These are phyloP conservation scores for Pseudochromis fuscus DNA, from an alignment of 2,797 vertebrate genomes.

Conservation along the genomic window DNA sequence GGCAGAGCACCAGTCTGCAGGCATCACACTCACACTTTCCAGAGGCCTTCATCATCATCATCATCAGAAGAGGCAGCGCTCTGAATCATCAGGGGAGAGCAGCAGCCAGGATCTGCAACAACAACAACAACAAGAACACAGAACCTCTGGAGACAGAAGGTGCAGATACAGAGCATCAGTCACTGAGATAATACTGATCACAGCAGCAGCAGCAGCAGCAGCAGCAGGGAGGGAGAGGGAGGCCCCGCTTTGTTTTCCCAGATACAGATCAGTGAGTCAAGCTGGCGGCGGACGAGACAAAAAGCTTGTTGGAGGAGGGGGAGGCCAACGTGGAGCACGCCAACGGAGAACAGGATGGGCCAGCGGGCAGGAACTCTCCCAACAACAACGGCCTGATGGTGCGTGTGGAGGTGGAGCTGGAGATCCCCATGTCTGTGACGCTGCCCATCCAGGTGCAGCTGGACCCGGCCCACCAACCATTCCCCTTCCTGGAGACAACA, in stretches of 20 bases:
- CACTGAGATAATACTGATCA: conserved; percentile 5
- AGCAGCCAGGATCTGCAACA: conserved; percentile 20
- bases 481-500: conserved; percentile 85
- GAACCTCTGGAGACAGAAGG: no score
- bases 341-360: neutral
- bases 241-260: neutral
- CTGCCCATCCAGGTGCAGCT: conserved; percentile 81
- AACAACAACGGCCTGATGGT: conserved; percentile 38
- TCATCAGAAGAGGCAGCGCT: conserved; percentile 35
- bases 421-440: conserved; percentile 78
- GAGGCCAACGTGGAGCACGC: conserved; percentile 16
- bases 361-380: conserved; percentile 1
- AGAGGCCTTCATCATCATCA: conserved; percentile 35
- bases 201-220: neutral
- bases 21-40: conserved; percentile 39
- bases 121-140: no score
- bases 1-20: conserved; percentile 24
- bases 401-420: conserved; percentile 75
- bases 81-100: conserved; percentile 39
- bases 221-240: neutral
- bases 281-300: conserved; percentile 75
- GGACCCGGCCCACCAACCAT: conserved; percentile 67
- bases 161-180: neutral
- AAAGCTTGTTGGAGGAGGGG: conserved; percentile 38
- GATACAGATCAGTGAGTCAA: conserved; percentile 51